Base-by-base conservation (phyloP, 2,888 invertebrate species). In the Dasysyrphus albostriatus region DNA sequence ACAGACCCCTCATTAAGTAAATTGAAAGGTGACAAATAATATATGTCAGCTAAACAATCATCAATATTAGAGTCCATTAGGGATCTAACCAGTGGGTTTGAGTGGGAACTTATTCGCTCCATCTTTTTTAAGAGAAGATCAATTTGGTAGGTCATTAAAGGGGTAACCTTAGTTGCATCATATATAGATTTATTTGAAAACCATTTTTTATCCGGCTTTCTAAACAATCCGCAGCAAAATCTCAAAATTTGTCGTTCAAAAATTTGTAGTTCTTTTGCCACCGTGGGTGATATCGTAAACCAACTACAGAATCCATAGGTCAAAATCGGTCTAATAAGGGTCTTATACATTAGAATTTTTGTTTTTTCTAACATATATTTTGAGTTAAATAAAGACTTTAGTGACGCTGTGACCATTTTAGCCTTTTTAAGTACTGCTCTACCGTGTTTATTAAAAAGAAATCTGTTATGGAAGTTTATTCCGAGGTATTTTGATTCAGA, bases 11-110 rank as follows among this genome's bases (percentile, higher is more conserved):
- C 14, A 54, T 54, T 32, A 7, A 54, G 14, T 3, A 54, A 3
- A 54, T 54, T 54, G 7, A 54, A 54, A 14, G 54, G 29, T n/a
- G 54, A 54, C 14, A 54, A 0, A 54, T 54, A 49, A 19, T 49
- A 24, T 10, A 19, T 49, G 12, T 19, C 49, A 5, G 10, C 2
- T 12, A 5, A 0, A 24, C 19, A 5, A 10, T 49, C 10, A 19
- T 19, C n/a, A 2, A 10, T 19, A 32, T 32, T 32, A 1, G 32
- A 32, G 32, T 54, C 32, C 54, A 7, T 32, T 8, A 54, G 3
- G 8, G 32, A 32, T 54, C n/a, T n/a, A 14, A 29, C 29, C 5
- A 29, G 7, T 54, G 10, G 19, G 47, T 19, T 49, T n/a, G 14
- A 6, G 3, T 44, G 44, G 44, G n/a, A 44, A 5, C n/a, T 14